A percentile compares a stretch with the other conserved stretches of the same genome.
Evolutionary conservation across 2,113 vertebrate genomes (phyloP).

Genomic region (Rhagologus leucostigma): DNA sequence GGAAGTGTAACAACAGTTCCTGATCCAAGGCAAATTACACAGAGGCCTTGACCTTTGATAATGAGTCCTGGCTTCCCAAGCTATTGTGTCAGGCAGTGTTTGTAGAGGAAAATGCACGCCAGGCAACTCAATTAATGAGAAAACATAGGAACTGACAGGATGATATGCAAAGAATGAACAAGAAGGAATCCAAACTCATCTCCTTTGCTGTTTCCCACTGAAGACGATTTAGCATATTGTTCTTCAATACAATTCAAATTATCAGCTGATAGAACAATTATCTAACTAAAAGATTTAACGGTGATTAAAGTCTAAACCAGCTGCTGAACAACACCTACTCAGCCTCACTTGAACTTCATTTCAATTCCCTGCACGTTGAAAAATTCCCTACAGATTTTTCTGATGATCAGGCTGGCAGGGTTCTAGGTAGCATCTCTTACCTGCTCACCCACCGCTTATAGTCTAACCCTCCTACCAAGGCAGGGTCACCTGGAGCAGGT

Average conservation of each 20-base stretch:
- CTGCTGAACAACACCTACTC: constrained; percentile 5
- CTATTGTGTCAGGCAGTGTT: neutral
- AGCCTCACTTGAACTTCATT: neutral
- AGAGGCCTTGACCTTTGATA: neutral
- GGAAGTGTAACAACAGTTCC: neutral
- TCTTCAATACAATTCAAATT: constrained; percentile 33
- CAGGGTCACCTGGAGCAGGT: neutral
- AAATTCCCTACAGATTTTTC: neutral
- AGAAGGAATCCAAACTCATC: neutral
- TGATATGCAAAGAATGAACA: neutral
- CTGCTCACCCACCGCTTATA: neutral
- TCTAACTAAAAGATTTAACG: constrained; percentile 38
- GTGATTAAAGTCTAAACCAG: constrained; percentile 34
- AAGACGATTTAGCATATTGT: neutral
- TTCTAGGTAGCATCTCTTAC: neutral
- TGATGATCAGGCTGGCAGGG: neutral
- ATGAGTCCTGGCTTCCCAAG: neutral
- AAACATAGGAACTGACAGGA: neutral
- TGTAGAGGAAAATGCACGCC: neutral
- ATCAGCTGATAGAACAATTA: constrained; percentile 40
- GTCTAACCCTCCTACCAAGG: neutral
- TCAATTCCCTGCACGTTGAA: neutral
- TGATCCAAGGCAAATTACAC: neutral
- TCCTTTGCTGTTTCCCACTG: neutral
- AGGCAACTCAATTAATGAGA: neutral